Evolutionary conservation across 2,888 invertebrate genomes (phyloP).

Genomic region (Opisthograptis luteolata): DNA sequence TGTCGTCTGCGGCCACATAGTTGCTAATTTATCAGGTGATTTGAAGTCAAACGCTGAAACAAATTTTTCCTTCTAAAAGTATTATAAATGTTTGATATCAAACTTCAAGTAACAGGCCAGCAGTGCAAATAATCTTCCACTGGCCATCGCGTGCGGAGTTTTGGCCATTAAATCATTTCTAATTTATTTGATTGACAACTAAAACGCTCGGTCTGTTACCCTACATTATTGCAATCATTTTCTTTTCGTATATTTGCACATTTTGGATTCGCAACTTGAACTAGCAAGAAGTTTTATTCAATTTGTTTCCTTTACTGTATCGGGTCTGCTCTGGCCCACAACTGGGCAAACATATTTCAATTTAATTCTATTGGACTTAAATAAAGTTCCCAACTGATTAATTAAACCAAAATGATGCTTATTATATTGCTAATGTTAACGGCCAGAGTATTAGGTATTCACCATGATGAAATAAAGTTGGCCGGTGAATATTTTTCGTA

Average conservation of each 20-base stretch:
- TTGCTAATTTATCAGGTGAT: no score
- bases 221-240: constrained; percentile 17
- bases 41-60: no score
- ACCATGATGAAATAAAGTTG: constrained; percentile 34
- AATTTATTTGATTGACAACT: constrained; percentile 43
- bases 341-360: no score
- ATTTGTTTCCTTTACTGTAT: neutral
- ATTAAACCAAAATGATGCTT: constrained; percentile 14
- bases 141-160: constrained; percentile 20
- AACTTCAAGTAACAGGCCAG: neutral
- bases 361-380: neutral
- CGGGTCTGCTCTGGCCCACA: neutral
- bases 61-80: no score
- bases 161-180: constrained; percentile 18
- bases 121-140: constrained; percentile 16
- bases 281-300: neutral
- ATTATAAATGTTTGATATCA: neutral
- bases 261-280: neutral
- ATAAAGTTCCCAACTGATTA: neutral
- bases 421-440: constrained; percentile 6
- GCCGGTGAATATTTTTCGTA: constrained; percentile 51
- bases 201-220: constrained; percentile 29
- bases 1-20: no score
- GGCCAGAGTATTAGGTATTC: constrained; percentile 10
- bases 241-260: constrained; percentile 7